Conservation (phyloP, 2,113 vertebrate species). For the Pelodiscus sinensis region DNA sequence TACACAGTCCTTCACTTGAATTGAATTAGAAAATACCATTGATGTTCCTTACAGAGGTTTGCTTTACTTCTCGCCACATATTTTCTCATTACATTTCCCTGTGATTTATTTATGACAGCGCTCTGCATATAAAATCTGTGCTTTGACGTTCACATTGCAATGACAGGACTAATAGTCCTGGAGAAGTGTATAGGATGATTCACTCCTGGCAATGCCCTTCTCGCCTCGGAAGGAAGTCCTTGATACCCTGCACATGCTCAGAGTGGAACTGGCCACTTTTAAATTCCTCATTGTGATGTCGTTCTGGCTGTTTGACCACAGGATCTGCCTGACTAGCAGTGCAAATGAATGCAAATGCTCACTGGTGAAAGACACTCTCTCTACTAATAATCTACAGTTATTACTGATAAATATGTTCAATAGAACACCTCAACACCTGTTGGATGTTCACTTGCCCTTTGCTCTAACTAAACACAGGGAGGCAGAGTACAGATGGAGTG, state of each 20-base stretch:
- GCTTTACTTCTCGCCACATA: conserved; percentile 71
- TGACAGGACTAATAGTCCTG: conserved; percentile 60
- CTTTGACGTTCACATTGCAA: conserved; percentile 74
- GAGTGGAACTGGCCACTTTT: conserved; percentile 2
- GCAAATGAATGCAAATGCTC: background rate
- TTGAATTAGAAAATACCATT: conserved; percentile 74
- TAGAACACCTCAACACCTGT: background rate
- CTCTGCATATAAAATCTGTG: conserved; percentile 71
- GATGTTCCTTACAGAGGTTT: conserved; percentile 52
- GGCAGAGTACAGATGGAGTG: background rate
- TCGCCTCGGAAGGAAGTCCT: conserved; percentile 17
- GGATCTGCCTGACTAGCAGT: background rate
- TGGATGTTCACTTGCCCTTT: background rate
- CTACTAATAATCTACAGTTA: background rate
- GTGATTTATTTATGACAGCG: conserved; percentile 79
- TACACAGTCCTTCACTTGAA: conserved; percentile 61
- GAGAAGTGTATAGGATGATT: conserved; percentile 64
- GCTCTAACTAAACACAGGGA: conserved; percentile 36
- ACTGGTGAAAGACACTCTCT: background rate
- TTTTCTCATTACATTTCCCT: conserved; percentile 76
- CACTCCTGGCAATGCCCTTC: conserved; percentile 28
- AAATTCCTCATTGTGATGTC: background rate
- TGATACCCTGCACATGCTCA: conserved; percentile 23
- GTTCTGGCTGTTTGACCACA: background rate
- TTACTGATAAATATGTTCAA: conserved; percentile 1